Conservation (phyloP, 1,140 invertebrate species). For the Drosophila yakuba region DNA sequence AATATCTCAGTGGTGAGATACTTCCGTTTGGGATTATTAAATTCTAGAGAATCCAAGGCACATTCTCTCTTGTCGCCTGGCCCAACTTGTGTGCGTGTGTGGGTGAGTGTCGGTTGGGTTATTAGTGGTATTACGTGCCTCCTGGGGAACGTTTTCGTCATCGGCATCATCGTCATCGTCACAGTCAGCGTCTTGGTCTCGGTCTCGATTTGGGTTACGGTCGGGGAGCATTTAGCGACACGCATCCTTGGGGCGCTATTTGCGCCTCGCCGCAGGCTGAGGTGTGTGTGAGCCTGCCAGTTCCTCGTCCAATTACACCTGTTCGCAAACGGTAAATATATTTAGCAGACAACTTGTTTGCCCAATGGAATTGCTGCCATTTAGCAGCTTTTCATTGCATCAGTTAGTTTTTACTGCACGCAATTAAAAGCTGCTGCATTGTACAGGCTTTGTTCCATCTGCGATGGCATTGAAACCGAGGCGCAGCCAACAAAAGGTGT, state of each 20-base stretch:
- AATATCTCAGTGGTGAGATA: slow-evolving; percentile 3
- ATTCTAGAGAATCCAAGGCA: slow-evolving; percentile 10
- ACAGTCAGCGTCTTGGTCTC: slow-evolving; percentile 23
- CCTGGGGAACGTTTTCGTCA: slow-evolving; percentile 38
- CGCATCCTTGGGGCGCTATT: slow-evolving; percentile 64
- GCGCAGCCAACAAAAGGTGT: slow-evolving; percentile 54
- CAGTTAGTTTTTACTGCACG: slow-evolving; percentile 61
- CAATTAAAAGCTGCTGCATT: slow-evolving; percentile 66
- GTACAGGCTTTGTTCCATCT: slow-evolving; percentile 26
- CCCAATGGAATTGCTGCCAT: slow-evolving; percentile 23
- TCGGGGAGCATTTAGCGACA: slow-evolving; percentile 29
- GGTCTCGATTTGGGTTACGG: slow-evolving; percentile 16
- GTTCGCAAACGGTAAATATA: slow-evolving; percentile 45
- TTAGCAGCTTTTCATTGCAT: slow-evolving; percentile 41
- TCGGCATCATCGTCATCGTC: slow-evolving; percentile 32
- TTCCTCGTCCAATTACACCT: slow-evolving; percentile 36
- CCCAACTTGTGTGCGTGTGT: slow-evolving; percentile 1
- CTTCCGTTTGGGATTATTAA: slow-evolving; percentile 25
- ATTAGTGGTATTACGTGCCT: slow-evolving; percentile 63
- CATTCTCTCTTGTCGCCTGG: slow-evolving; percentile 20
- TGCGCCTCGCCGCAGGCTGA: slow-evolving; percentile 34
- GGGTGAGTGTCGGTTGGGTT: slow-evolving; percentile 32
- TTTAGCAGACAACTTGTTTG: slow-evolving; percentile 43
- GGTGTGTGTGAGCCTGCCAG: slow-evolving; percentile 1
- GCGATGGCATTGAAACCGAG: slow-evolving; percentile 31